These are phyloP conservation scores for Chiloscyllium punctatum DNA, from an alignment of 2,797 vertebrate species.

Conservation along the genomic window DNA sequence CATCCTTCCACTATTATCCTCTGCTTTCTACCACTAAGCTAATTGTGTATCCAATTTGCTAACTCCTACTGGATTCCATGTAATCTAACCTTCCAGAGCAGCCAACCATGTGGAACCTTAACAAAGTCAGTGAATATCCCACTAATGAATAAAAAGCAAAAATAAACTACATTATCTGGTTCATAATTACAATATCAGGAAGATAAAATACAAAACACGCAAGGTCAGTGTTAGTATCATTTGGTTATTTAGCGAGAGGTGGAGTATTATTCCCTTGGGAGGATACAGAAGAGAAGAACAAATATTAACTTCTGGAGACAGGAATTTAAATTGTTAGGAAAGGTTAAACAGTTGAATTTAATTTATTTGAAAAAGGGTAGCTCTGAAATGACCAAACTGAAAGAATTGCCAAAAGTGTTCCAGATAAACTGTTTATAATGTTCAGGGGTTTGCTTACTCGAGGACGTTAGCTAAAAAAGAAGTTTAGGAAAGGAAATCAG, in stretches of 20 bases:
- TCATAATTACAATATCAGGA: neutral
- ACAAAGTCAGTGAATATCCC: neutral
- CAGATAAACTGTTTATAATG: neutral
- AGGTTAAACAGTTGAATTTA: conserved; percentile 2
- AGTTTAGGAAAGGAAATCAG: neutral
- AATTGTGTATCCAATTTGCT: no score
- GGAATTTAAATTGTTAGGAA: conserved; percentile 16
- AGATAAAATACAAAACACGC: neutral
- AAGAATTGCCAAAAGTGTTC: neutral
- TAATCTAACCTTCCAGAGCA: no score
- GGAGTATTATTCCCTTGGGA: neutral
- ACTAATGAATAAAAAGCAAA: neutral
- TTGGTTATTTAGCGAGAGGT: neutral
- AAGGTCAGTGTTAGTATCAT: conserved; percentile 1
- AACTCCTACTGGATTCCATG: no score
- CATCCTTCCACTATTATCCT: no score
- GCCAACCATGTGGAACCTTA: no score
- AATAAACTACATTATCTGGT: neutral
- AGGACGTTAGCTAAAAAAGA: neutral
- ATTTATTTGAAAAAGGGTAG: neutral
- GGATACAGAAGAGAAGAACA: neutral
- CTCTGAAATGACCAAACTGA: neutral
- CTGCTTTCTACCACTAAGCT: no score
- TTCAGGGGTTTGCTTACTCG: neutral
- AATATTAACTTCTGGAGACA: neutral